Percentiles rank a stretch among this genome's conserved stretches.
These are phyloP conservation scores for Entomyzon cyanotis DNA, from an alignment of 2,113 vertebrate genomes.

Conservation along the genomic window DNA sequence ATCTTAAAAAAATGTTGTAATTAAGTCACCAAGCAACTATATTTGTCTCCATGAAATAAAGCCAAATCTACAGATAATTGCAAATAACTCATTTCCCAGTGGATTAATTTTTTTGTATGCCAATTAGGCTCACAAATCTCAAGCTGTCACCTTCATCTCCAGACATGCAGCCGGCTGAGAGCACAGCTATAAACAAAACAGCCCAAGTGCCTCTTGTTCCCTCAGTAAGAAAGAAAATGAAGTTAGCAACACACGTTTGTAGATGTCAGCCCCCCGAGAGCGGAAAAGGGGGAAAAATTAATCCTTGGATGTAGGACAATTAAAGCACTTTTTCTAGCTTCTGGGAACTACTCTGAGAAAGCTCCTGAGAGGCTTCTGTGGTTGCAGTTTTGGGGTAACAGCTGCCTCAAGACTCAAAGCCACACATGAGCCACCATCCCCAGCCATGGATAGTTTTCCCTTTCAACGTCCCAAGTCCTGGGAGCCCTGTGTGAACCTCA, in stretches of 20 bases:
- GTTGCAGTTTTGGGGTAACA: not conserved
- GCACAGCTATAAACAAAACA: constrained; percentile 46
- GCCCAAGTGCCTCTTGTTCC: not conserved
- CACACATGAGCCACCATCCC: not conserved
- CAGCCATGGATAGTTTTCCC: not conserved
- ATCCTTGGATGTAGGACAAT: not conserved
- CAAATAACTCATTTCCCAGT: constrained; percentile 57
- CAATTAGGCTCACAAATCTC: constrained; percentile 67
- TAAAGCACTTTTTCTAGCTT: not conserved
- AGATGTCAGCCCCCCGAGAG: not conserved
- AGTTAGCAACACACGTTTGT: constrained; percentile 32
- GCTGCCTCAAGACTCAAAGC: not conserved
- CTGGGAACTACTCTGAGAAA: not conserved
- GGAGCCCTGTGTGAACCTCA: not conserved
- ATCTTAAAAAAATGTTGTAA: constrained; percentile 58
- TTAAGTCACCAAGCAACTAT: constrained; percentile 63
- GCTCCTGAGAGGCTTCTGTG: not conserved
- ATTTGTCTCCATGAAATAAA: constrained; percentile 67
- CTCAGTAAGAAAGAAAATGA: constrained; percentile 37
- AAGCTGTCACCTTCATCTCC: constrained; percentile 66
- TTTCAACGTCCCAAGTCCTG: fast-evolving
- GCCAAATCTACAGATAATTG: constrained; percentile 68
- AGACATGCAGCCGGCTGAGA: constrained; percentile 28
- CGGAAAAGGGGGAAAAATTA: not conserved
- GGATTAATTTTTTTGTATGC: constrained; percentile 40